Evolutionary conservation across 2,113 vertebrate species (phyloP), one percentile per base, ranked within the genome.

Genomic region (Podocnemis expansa): DNA sequence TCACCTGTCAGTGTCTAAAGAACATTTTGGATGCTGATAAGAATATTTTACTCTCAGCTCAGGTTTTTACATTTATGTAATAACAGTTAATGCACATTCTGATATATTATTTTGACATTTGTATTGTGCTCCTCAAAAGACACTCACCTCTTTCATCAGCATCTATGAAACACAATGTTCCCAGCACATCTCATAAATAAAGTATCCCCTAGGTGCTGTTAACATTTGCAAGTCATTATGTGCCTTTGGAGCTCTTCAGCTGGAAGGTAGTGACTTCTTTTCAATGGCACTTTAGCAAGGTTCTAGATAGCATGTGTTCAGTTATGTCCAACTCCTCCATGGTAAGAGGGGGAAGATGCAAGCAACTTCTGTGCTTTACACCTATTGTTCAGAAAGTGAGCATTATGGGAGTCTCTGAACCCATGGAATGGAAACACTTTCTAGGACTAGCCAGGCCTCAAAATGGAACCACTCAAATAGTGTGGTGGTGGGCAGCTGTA

Each of bases 81-180:
- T 94, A 89, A 89, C 79, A 91, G 38, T 9, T 87, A 19, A 88
- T 93, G 76, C 82, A 87, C 92, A 94, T 86, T 38, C 79, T 94
- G 63, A 90, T 87, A 17, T 75, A 78, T 34, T 93, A n/a, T 96
- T 97, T 96, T 94, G 95, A 90, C 90, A 91, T 41, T 92, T 75
- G 12, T 55, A 79, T 54, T 2, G 25, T 90, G 78, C 27, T 94
- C 79, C 75, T 94, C 90, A 89, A 89, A 91, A 96, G 51, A 38
- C 73, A 54, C 45, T 88, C 85, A 58, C 87, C 54, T 56, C 58
- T 88, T 93, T 38, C 60, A 79, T 91, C 89, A 82, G 13, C 54
- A 80, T 75, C 88, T 94, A 25, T 90, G 88, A 93, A 91, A 96
- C 82, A 76, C 51, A 78, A 1, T 88, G 91, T 94, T 96, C 91